phyloP scores from a whole-genome alignment of 2,113 vertebrate genomes.

The Nycticryphes semicollaris region DNA sequence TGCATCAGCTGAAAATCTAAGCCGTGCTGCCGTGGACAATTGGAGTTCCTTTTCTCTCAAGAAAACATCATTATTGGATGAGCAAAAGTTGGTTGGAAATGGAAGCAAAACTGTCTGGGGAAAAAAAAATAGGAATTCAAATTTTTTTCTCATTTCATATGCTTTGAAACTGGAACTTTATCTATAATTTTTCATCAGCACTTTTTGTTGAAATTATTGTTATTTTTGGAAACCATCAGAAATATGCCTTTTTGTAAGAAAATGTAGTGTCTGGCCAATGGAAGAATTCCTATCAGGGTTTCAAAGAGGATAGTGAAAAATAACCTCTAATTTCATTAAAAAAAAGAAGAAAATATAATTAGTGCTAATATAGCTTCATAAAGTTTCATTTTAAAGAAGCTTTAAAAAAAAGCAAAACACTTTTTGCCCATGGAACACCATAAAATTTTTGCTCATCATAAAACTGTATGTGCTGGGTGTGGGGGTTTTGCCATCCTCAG shows the following conservation, averaged over 20 bases:
- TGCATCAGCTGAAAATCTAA: not conserved
- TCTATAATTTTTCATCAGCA: not conserved
- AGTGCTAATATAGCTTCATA: not conserved
- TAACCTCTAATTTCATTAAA: not conserved
- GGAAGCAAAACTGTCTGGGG: not conserved
- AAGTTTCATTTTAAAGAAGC: not conserved
- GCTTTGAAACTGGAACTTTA: not conserved
- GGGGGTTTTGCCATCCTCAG: not conserved
- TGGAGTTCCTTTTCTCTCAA: not conserved
- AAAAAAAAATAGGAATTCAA: accelerated
- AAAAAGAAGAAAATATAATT: not conserved
- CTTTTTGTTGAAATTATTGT: not conserved
- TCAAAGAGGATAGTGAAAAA: not conserved
- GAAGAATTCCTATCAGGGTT: not conserved
- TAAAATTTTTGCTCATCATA: not conserved
- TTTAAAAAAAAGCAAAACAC: not conserved
- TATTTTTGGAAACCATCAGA: not conserved
- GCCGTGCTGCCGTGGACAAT: not conserved
- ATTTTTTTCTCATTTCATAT: not conserved
- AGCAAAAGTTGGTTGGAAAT: not conserved
- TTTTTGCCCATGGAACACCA: not conserved
- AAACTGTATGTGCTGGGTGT: accelerated
- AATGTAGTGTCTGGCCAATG: not conserved
- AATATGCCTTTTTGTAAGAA: not conserved
- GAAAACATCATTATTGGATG: not conserved